Percentiles rank a stretch among this genome's conserved stretches.
Evolutionary conservation across 2,888 invertebrate genomes (phyloP).

Genomic region (Ceramica pisi): DNA sequence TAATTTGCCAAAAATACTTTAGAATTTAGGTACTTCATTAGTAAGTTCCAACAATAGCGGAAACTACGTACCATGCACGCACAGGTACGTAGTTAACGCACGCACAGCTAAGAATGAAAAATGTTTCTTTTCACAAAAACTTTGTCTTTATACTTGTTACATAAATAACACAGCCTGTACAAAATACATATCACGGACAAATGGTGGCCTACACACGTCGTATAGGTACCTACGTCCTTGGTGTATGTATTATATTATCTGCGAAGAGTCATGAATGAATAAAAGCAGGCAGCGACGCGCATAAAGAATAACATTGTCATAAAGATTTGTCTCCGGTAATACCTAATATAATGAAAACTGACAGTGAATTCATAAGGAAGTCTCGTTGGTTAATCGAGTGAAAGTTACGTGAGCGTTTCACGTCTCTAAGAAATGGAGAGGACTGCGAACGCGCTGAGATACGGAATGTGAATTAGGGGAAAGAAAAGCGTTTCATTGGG

Average conservation of each 20-base stretch:
- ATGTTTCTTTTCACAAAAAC: slow-evolving; percentile 72
- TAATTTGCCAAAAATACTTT: slow-evolving; percentile 22
- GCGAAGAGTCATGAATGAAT: slow-evolving; percentile 72
- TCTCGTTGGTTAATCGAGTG: slow-evolving; percentile 86
- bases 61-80: slow-evolving; percentile 73
- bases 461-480: slow-evolving; percentile 86
- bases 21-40: slow-evolving; percentile 59
- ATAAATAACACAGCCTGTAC: slow-evolving; percentile 63
- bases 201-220: slow-evolving; percentile 33
- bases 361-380: slow-evolving; percentile 81
- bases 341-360: slow-evolving; percentile 80
- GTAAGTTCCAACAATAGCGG: slow-evolving; percentile 68
- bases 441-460: slow-evolving; percentile 81
- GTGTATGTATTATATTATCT: slow-evolving; percentile 64
- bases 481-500: slow-evolving; percentile 82
- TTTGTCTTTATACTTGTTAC: slow-evolving; percentile 68
- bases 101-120: slow-evolving; percentile 73
- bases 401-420: slow-evolving; percentile 86
- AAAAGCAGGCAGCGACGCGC: slow-evolving; percentile 67
- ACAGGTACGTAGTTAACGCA: slow-evolving; percentile 73
- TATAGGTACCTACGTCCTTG: slow-evolving; percentile 46
- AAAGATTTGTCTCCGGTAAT: slow-evolving; percentile 75
- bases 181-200: slow-evolving; percentile 54
- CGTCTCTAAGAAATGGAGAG: slow-evolving; percentile 84
- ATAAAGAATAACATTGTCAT: slow-evolving; percentile 75